Conservation (phyloP, 2,113 vertebrate species). For the Todiramphus saurophagus region DNA sequence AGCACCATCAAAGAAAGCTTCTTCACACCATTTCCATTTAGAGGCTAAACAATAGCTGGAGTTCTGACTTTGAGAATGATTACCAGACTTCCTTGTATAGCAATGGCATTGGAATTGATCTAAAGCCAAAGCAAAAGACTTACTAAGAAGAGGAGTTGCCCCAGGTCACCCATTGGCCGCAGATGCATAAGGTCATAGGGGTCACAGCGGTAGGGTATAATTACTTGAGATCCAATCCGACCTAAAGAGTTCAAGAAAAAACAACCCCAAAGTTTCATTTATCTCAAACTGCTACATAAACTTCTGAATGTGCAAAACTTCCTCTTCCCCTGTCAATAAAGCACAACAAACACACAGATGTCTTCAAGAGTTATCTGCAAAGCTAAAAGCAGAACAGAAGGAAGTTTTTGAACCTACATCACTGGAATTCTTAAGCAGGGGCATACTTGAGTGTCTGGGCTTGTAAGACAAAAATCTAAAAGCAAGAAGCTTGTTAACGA, state of each 20-base stretch:
- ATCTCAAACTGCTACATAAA: background rate
- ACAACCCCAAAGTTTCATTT: background rate
- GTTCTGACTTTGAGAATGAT: background rate
- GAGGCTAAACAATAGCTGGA: background rate
- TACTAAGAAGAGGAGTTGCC: slow-evolving; percentile 92
- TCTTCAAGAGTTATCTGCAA: background rate
- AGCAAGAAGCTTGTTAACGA: background rate
- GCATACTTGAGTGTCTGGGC: background rate
- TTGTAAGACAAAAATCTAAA: background rate
- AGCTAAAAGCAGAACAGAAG: background rate
- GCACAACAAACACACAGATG: background rate
- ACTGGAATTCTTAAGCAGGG: background rate
- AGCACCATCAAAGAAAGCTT: slow-evolving; percentile 1
- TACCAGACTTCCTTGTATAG: background rate
- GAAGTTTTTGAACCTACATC: background rate
- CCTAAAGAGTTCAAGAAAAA: slow-evolving; percentile 70
- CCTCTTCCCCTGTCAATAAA: background rate
- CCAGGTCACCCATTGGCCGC: slow-evolving; percentile 93
- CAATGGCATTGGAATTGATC: background rate
- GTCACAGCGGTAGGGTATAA: slow-evolving; percentile 91
- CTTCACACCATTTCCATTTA: background rate
- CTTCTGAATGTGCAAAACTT: background rate
- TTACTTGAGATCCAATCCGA: slow-evolving; percentile 89
- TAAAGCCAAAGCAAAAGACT: slow-evolving; percentile 38
- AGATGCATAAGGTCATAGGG: slow-evolving; percentile 90